Evolutionary conservation across 2,888 invertebrate genomes (phyloP).

Genomic region (Tupiocoris notatus): DNA sequence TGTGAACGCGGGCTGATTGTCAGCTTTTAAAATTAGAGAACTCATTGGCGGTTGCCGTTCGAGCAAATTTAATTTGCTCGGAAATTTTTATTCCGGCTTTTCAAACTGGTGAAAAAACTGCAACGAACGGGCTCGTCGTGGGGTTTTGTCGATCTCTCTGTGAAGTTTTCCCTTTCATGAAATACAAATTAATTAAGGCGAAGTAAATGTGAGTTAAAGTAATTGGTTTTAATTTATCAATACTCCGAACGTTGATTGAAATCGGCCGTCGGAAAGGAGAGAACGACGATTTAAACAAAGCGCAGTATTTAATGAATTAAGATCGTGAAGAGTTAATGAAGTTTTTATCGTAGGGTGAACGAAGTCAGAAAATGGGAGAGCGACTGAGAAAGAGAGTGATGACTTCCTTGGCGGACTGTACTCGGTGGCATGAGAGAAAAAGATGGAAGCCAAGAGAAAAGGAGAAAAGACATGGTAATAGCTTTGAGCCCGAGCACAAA

Average conservation of each 20-base stretch:
- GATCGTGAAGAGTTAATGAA: constrained; percentile 38
- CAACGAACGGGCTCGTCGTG: too few relatives aligned
- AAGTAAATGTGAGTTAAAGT: constrained; percentile 35
- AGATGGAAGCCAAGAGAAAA: neutral
- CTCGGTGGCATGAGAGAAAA: constrained; percentile 19
- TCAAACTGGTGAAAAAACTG: too few relatives aligned
- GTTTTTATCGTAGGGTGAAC: constrained; percentile 21
- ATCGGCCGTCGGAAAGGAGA: constrained; percentile 5
- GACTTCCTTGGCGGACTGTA: constrained; percentile 39
- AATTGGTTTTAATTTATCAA: constrained; percentile 37
- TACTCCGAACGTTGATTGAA: constrained; percentile 34
- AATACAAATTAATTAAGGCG: constrained; percentile 25
- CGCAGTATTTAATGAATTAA: constrained; percentile 40
- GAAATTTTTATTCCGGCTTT: too few relatives aligned
- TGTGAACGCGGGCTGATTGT: too few relatives aligned
- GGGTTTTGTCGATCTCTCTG: neutral
- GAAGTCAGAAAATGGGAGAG: neutral
- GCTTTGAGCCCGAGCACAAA: constrained; percentile 44
- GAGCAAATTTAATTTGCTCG: too few relatives aligned
- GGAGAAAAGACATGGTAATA: constrained; percentile 46
- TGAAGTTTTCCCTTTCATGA: constrained; percentile 2
- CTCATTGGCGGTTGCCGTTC: too few relatives aligned
- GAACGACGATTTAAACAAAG: constrained; percentile 17
- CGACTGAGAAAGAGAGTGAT: neutral
- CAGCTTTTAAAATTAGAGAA: too few relatives aligned